Evolutionary conservation across 2,888 invertebrate genomes (phyloP).

Genomic region (Folsomia manolachei): DNA sequence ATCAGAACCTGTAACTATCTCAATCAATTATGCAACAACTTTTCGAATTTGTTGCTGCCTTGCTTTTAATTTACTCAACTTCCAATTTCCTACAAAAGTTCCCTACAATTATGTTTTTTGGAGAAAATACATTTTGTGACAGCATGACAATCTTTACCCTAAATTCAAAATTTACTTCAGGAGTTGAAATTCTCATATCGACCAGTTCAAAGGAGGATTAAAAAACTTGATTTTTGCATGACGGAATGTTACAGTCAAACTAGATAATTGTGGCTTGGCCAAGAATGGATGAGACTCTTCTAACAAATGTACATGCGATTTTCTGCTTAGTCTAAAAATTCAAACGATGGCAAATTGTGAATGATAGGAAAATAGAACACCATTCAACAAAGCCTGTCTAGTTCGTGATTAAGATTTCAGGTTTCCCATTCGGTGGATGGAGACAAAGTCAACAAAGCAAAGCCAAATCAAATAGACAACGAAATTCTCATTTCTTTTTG

Average conservation of each 20-base stretch:
- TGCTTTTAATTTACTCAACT: not conserved
- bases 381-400: not conserved
- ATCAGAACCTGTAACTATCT: constrained; percentile 3
- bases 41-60: not conserved
- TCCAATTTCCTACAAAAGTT: not conserved
- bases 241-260: too few species aligned
- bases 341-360: not conserved
- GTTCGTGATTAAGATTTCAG: constrained; percentile 3
- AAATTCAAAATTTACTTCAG: not conserved
- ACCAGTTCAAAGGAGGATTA: too few species aligned
- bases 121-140: too few species aligned
- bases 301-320: constrained; percentile 2
- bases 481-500: constrained; percentile 6
- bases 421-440: constrained; percentile 4
- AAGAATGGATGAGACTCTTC: not conserved
- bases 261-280: not conserved
- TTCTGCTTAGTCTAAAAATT: not conserved
- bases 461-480: constrained; percentile 4
- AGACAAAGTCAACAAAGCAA: constrained; percentile 10
- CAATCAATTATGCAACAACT: not conserved
- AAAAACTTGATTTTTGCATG: too few species aligned
- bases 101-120: not conserved
- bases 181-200: too few species aligned
- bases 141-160: not conserved
- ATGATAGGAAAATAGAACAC: not conserved